Evolutionary conservation across 2,888 invertebrate species (phyloP).

Genomic region (Rhorus exstirpatorius): DNA sequence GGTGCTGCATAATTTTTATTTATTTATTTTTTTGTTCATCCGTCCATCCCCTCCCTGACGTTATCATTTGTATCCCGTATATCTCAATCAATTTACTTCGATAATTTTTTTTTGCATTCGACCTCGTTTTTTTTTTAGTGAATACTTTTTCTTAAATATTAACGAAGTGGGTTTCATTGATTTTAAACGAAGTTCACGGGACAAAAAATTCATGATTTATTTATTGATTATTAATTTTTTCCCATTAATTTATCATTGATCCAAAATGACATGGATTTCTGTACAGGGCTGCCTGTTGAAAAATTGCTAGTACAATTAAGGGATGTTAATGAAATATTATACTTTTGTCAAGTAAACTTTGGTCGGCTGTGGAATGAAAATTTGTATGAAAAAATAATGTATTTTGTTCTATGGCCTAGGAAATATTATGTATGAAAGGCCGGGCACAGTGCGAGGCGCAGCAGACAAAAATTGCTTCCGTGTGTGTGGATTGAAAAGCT

Average conservation of each 20-base stretch:
- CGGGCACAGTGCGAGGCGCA: slow-evolving; percentile 20
- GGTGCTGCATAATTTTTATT: slow-evolving; percentile 60
- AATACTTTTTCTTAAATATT: neutral
- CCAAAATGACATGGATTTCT: too few species aligned
- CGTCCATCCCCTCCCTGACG: slow-evolving; percentile 59
- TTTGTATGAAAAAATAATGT: neutral
- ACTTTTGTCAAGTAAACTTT: too few species aligned
- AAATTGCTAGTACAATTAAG: too few species aligned
- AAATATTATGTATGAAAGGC: slow-evolving; percentile 35
- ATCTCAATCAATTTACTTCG: slow-evolving; percentile 56
- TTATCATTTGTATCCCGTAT: slow-evolving; percentile 58
- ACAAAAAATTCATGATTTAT: too few species aligned
- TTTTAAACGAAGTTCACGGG: too few species aligned
- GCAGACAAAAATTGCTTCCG: slow-evolving; percentile 41
- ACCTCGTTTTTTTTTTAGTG: slow-evolving; percentile 14
- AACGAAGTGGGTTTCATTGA: too few species aligned
- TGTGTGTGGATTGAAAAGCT: slow-evolving; percentile 51
- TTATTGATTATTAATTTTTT: too few species aligned
- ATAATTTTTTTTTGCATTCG: too few species aligned
- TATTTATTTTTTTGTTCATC: slow-evolving; percentile 58
- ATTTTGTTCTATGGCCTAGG: slow-evolving; percentile 18
- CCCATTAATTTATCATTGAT: too few species aligned
- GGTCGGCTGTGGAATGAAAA: neutral
- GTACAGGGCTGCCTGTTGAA: too few species aligned
- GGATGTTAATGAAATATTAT: too few species aligned